Conservation (phyloP, 2,797 vertebrate species). For the Rhinogobio ventralis region DNA sequence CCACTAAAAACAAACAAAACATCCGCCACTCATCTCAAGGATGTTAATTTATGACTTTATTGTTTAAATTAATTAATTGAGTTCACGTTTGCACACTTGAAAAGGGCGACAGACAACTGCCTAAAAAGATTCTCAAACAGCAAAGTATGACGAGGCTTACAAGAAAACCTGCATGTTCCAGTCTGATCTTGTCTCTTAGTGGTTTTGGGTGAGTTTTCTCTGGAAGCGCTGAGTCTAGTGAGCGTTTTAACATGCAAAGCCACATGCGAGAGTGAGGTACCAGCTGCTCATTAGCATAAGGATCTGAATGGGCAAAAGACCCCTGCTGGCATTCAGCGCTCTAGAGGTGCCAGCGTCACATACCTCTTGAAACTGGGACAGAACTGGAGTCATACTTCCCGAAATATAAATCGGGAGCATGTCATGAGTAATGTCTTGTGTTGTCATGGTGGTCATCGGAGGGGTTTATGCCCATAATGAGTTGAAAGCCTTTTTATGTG, state of each 20-base stretch:
- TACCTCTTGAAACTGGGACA: constrained; percentile 18
- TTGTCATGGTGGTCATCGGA: background rate
- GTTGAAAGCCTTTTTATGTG: background rate
- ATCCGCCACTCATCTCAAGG: no score
- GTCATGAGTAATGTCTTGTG: constrained; percentile 4
- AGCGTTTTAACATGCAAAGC: constrained; percentile 63
- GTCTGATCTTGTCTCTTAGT: background rate
- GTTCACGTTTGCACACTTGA: background rate
- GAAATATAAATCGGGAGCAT: constrained; percentile 2
- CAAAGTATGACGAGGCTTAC: background rate
- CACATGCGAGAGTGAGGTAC: constrained; percentile 36
- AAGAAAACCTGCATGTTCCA: background rate
- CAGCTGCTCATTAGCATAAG: constrained; percentile 61
- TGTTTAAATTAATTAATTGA: background rate
- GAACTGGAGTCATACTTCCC: constrained; percentile 24
- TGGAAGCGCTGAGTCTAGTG: constrained; percentile 9
- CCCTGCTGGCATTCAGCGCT: constrained; percentile 38
- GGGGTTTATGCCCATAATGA: background rate
- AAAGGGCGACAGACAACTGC: background rate
- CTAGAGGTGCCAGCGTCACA: constrained; percentile 44
- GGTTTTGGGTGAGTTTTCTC: constrained; percentile 26
- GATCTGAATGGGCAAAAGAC: constrained; percentile 55
- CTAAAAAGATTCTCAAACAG: background rate
- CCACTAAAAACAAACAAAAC: background rate
- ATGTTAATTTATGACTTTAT: background rate